A percentile compares a stretch with the other conserved stretches of the same genome.
Conservation (phyloP, 2,888 invertebrate species). For the Ferdinandea cuprea region DNA sequence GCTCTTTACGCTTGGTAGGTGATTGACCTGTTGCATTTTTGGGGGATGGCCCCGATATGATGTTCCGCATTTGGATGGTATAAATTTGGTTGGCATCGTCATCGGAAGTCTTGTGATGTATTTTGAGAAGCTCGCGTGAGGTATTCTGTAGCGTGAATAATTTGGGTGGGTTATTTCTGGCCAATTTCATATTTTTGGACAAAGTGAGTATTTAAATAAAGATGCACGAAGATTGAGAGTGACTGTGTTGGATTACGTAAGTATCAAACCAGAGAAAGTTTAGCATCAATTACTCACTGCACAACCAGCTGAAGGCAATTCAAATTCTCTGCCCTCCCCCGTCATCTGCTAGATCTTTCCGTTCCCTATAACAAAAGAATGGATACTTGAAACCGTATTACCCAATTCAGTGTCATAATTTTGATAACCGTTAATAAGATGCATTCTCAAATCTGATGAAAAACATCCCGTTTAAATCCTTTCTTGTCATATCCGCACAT, state of each 20-base stretch:
- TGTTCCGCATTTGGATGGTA: slow-evolving; percentile 16
- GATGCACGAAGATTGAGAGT: background rate
- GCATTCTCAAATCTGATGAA: slow-evolving; percentile 27
- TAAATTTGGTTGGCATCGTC: slow-evolving; percentile 48
- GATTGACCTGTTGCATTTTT: slow-evolving; percentile 49
- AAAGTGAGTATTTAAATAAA: background rate
- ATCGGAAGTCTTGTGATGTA: slow-evolving; percentile 5
- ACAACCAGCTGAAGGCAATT: background rate
- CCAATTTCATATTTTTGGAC: background rate
- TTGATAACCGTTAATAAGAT: slow-evolving; percentile 64
- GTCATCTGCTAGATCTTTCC: slow-evolving; percentile 30
- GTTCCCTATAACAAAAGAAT: slow-evolving; percentile 29
- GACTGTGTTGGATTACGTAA: background rate
- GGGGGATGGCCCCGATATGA: slow-evolving; percentile 17
- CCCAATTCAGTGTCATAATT: slow-evolving; percentile 41
- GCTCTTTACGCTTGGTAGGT: slow-evolving; percentile 41
- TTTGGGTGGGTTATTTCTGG: slow-evolving; percentile 4
- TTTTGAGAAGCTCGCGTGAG: background rate
- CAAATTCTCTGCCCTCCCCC: background rate
- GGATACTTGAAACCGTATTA: slow-evolving; percentile 33
- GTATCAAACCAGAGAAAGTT: background rate
- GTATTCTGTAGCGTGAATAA: slow-evolving; percentile 13
- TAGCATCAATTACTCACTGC: too few relatives aligned
- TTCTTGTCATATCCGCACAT: slow-evolving; percentile 66
- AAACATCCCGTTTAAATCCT: slow-evolving; percentile 61